Evolutionary conservation across 1,140 invertebrate species (phyloP), one percentile per base, ranked within the genome.

Genomic region (Drosophila subobscura): DNA sequence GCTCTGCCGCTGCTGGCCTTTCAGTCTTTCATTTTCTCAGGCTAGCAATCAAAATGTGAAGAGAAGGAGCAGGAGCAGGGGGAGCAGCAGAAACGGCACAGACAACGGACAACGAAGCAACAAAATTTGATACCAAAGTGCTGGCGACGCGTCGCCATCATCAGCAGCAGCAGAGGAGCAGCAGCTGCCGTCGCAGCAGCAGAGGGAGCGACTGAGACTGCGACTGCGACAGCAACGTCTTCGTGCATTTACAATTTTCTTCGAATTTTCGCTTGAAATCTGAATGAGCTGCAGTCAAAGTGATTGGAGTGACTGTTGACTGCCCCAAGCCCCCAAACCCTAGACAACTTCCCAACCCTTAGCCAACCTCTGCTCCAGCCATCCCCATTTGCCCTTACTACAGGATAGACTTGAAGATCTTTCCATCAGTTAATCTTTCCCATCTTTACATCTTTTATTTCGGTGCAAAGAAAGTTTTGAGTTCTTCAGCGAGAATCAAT

Each of bases 211-310:
- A 27, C 25, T 10, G 40, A 49, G n/a, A n/a, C 71, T 29, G 49
- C 57, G 50, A 51, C 25, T 12, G 40, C 53, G n/a, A n/a, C 71
- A 29, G 53, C 57, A 44, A 51, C 73, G 56, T 61, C 57, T 70
- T 86, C 81, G 81, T 86, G 81, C 77, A 86, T 86, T 86, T 78
- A 86, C 81, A 86, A 86, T 86, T 86, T 86, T 86, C 81, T 86
- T 81, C 81, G 81, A 86, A 70, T 86, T 88, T 86, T 86, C 1
- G 16, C 73, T 86, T 70, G 78, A 86, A 86, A 86, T 88, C 83
- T 81, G 60, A 81, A 86, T 70, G 70, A 80, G 59, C 37, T 50
- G 45, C 50, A 67, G 37, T 44, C 58, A 64, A 72, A 56, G 58
- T 74, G 59, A 63, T 72, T 55, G 29, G 46, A 12, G 33, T 20